Evolutionary conservation across 2,888 invertebrate species (phyloP).

Genomic region (Penaeus monodon): DNA sequence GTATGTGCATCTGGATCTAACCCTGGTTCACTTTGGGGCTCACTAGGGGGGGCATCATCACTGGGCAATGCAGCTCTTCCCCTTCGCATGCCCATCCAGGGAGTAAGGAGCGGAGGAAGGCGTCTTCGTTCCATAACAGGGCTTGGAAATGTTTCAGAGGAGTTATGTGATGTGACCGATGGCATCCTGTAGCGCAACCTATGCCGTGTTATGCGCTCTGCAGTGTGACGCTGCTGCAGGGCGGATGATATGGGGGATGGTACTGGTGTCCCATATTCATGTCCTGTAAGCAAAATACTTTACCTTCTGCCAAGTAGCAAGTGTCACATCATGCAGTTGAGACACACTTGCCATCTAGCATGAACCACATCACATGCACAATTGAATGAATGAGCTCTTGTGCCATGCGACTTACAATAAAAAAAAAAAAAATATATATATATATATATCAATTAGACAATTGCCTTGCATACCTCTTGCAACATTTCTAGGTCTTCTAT

Average conservation of each 20-base stretch:
- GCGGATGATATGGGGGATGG: slow-evolving; percentile 57
- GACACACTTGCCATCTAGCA: neutral
- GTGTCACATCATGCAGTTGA: neutral
- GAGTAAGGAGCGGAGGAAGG: slow-evolving; percentile 33
- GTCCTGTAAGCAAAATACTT: slow-evolving; percentile 52
- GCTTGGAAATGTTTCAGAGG: slow-evolving; percentile 36
- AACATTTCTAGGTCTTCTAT: neutral
- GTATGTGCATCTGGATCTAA: slow-evolving; percentile 25
- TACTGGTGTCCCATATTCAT: slow-evolving; percentile 55
- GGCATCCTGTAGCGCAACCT: slow-evolving; percentile 23
- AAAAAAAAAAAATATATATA: too few relatives aligned
- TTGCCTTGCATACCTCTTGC: neutral
- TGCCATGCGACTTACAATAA: neutral
- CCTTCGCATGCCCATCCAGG: slow-evolving; percentile 28
- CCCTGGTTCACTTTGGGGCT: slow-evolving; percentile 52
- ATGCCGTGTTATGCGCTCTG: slow-evolving; percentile 44
- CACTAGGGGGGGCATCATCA: slow-evolving; percentile 55
- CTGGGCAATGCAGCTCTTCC: slow-evolving; percentile 43
- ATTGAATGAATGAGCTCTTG: neutral
- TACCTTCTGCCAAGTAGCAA: slow-evolving; percentile 22
- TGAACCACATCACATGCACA: slow-evolving; percentile 11
- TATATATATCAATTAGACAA: neutral
- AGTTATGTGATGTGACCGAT: slow-evolving; percentile 31
- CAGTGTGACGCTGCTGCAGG: slow-evolving; percentile 47
- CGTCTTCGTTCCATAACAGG: slow-evolving; percentile 16